Percentiles rank a stretch among this genome's conserved stretches.
phyloP scores from a whole-genome alignment of 2,888 invertebrate genomes.

The Epinotia ramella region DNA sequence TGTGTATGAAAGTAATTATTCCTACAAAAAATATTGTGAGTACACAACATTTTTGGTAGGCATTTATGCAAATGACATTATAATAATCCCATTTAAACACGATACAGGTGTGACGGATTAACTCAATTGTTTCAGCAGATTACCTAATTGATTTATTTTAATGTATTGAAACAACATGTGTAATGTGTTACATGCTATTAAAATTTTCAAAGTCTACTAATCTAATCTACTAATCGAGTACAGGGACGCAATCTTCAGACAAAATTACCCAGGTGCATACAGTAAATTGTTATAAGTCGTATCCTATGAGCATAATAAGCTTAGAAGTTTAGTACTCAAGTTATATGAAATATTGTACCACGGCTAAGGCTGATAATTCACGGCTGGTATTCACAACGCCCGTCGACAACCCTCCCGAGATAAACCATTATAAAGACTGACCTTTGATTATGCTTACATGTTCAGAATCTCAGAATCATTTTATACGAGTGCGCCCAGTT shows the following conservation, averaged over 20 bases:
- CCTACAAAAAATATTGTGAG: no score
- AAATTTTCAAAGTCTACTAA: background rate
- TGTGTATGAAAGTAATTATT: no score
- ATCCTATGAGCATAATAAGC: constrained; percentile 3
- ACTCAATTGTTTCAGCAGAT: background rate
- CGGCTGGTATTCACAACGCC: background rate
- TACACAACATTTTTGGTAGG: no score
- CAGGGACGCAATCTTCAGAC: background rate
- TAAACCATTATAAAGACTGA: background rate
- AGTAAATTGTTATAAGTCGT: background rate
- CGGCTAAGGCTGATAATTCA: background rate
- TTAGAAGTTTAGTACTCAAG: constrained; percentile 5
- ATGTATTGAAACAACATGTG: no score
- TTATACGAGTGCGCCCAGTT: background rate
- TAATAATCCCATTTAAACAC: no score
- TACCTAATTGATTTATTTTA: background rate
- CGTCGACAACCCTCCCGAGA: background rate
- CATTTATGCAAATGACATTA: no score
- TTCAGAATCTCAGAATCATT: background rate
- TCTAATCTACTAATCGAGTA: background rate
- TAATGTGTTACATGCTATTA: background rate
- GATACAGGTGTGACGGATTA: no score
- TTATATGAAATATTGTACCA: constrained; percentile 1
- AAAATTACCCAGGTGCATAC: background rate
- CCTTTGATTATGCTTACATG: background rate